A percentile compares a stretch with the other conserved stretches of the same genome.
These are phyloP conservation scores for Platichthys flesus DNA, from an alignment of 2,113 vertebrate species.

Conservation along the genomic window DNA sequence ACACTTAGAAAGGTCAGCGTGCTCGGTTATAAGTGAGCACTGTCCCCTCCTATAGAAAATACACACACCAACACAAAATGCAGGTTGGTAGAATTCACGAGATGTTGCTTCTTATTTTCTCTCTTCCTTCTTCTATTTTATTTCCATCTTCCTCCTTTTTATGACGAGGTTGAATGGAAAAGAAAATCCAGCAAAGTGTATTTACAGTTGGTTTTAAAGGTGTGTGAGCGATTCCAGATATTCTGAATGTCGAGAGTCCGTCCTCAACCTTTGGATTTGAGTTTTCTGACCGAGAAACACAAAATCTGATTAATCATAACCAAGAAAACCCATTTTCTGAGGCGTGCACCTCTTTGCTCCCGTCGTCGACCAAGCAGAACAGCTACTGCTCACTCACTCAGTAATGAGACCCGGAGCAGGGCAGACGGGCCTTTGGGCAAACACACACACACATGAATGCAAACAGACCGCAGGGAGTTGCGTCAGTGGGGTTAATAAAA, in stretches of 20 bases:
- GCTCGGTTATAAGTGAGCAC: constrained; percentile 44
- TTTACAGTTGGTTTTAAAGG: neutral
- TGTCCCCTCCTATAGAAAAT: constrained; percentile 10
- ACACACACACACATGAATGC: constrained; percentile 28
- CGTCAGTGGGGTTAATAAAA: constrained; percentile 66
- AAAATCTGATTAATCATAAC: constrained; percentile 71
- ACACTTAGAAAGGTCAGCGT: constrained; percentile 54
- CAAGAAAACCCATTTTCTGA: constrained; percentile 73
- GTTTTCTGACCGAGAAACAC: constrained; percentile 46
- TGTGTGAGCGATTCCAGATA: constrained; percentile 2
- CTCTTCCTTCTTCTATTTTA: neutral
- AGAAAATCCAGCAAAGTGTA: neutral
- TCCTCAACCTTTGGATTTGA: constrained; percentile 42
- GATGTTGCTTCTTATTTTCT: neutral
- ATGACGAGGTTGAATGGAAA: neutral
- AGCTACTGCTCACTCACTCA: constrained; percentile 57
- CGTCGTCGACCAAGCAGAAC: constrained; percentile 75
- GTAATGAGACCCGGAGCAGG: constrained; percentile 70
- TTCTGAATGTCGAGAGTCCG: constrained; percentile 33
- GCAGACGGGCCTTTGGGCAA: constrained; percentile 56
- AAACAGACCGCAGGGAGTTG: constrained; percentile 28
- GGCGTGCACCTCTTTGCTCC: constrained; percentile 59
- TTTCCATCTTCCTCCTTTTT: neutral
- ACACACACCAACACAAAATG: constrained; percentile 8
- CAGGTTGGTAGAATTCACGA: neutral